phyloP scores from a whole-genome alignment of 2,888 invertebrate genomes.

The Melinopterus prodromus region DNA sequence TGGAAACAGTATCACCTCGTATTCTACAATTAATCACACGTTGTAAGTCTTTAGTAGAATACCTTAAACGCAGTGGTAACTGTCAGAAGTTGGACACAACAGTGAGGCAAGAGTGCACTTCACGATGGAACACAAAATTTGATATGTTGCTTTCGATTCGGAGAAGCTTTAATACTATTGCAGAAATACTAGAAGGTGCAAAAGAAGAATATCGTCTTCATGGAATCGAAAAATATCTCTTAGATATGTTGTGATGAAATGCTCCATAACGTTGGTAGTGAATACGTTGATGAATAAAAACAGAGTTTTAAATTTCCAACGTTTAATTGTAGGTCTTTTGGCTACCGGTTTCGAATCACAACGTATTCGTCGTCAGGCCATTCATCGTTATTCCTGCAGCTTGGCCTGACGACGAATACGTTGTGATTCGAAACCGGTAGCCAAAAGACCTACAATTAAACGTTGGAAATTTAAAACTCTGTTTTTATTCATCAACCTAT shows the following conservation, averaged over 20 bases:
- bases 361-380: no score
- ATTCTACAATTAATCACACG: constrained; percentile 12
- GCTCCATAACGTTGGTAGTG: no score
- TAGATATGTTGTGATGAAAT: constrained; percentile 21
- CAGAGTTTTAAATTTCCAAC: no score
- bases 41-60: constrained; percentile 18
- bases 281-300: no score
- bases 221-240: constrained; percentile 18
- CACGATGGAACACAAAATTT: constrained; percentile 13
- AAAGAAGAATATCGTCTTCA: constrained; percentile 22
- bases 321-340: no score
- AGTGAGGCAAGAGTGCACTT: constrained; percentile 16
- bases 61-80: constrained; percentile 17
- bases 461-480: no score
- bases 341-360: no score
- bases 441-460: no score
- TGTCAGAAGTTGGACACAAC: constrained; percentile 11
- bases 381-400: no score
- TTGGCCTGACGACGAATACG: no score
- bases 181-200: constrained; percentile 20
- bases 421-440: no score
- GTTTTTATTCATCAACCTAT: no score
- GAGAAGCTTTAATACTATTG: constrained; percentile 11
- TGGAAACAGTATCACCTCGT: constrained; percentile 7
- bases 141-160: constrained; percentile 20